Conservation (phyloP, 2,113 vertebrate species). For the Vireo altiloquus region DNA sequence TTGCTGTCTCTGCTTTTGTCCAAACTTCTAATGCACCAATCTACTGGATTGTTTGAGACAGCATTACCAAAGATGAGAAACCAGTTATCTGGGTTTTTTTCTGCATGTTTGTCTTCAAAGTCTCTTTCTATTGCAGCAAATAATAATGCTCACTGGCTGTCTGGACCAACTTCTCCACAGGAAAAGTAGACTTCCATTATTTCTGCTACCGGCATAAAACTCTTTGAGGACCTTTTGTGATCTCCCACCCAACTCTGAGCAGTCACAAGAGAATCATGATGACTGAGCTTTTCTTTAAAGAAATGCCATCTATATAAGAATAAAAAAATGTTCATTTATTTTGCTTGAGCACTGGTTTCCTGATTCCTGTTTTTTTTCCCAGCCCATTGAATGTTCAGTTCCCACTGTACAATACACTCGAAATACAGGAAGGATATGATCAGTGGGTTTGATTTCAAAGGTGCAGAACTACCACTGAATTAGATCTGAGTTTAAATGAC, state of each 20-base stretch:
- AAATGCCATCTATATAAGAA: conserved; percentile 10
- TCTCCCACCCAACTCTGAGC: not conserved
- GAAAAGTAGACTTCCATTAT: not conserved
- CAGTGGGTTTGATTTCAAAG: conserved; percentile 31
- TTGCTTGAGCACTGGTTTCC: conserved; percentile 28
- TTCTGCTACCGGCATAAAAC: not conserved
- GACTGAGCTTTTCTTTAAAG: not conserved
- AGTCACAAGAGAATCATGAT: not conserved
- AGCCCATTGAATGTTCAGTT: conserved; percentile 24
- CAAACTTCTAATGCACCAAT: not conserved
- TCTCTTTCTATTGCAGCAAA: not conserved
- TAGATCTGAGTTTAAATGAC: not conserved
- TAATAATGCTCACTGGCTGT: not conserved
- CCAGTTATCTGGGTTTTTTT: not conserved
- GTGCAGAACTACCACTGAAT: not conserved
- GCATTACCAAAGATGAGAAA: not conserved
- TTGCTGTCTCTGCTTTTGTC: not conserved
- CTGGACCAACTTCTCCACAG: not conserved
- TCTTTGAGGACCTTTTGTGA: not conserved
- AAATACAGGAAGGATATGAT: conserved; percentile 60
- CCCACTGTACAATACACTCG: conserved; percentile 3
- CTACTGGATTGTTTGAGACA: not conserved
- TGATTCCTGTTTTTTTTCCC: conserved; percentile 39
- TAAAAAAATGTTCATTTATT: conserved; percentile 14
- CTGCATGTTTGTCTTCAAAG: not conserved